Evolutionary conservation across 2,888 invertebrate species (phyloP), one percentile per base, ranked within the genome.

Genomic region (Sepioteuthis lessoniana): DNA sequence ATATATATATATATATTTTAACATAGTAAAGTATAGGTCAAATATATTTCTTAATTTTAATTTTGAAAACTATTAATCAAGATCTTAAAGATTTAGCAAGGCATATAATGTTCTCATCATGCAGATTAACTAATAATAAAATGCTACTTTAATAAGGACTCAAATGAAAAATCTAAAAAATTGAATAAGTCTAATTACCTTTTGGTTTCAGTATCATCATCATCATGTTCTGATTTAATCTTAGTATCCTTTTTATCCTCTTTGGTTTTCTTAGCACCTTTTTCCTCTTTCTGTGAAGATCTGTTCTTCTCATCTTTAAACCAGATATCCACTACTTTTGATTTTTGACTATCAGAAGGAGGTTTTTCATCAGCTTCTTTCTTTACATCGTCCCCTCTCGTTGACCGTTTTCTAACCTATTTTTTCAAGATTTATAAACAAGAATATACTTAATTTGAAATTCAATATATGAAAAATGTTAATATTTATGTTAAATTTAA

Each of bases 221-320:
- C 93, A 31, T 92, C 93, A 35, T n/a, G 90, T 46, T 94, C 94
- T 38, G 42, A 90, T 94, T 50, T 94, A 90, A 95, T 95, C 94
- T 95, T 95, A 95, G 94, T 94, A 5, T 95, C 95, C 91, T 95
- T 94, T 31, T 95, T 94, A 55, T 37, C 94, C 76, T 95, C 93
- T 91, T 95, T 94, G 8, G 46, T 94, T 94, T 96, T 94, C 94
- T 95, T 94, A n/a, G 91, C 55, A 95, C 93, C 94, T 94, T 95
- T 91, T 95, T 95, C 92, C 95, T 94, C 94, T 94, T 95, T 94
- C n/a, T 76, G 76, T 94, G 94, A 76, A 91, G 76, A 50, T 94
- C 93, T 95, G 47, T 93, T 60, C 93, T 94, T 93, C 37, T 90
- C 93, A 38, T 94, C 94, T 94, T 94, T 94, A 19, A 31, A 47